Base-by-base conservation (phyloP, 1,140 invertebrate genomes). In the Onthophagus taurus region DNA sequence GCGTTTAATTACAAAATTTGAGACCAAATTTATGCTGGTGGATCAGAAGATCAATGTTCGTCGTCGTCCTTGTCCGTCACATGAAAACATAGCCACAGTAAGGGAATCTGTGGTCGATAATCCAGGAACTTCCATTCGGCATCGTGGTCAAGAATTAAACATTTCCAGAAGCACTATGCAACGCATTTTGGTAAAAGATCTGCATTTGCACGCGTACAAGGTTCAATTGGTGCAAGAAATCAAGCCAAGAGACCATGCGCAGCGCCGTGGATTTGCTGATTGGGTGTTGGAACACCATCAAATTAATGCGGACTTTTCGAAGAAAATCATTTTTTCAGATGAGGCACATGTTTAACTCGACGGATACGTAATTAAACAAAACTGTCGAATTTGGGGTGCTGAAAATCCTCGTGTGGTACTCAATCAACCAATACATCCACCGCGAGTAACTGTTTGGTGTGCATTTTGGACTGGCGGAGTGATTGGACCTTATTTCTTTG, bases 331-430 rank as follows among this genome's bases (percentile, higher is more conserved):
- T 13, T 64, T 61, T 36, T 57, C 52, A 24, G 59, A 63, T 47
- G 59, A 64, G 52, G 58, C 53, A 37, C 54, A 61, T 52, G 65
- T 62, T 43, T 49, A 60, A 47, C 48, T 64, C 20, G 53, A 54
- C 47, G 60, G 62, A 14, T 55, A 49, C 37, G 59, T 66, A 7
- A 65, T 61, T 48, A 60, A 60, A 30, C 57, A 65, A 45, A 65
- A 67, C 48, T 62, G 55, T 38, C 36, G 54, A 9, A 63, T 55
- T 47, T 62, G 53, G 57, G 48, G 42, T 41, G 29, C 21, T 8
- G 38, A 35, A 31, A 33, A 33, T 33, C 14, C 31, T 14, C 31
- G n/a, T 14, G 17, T 16, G 31, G 17, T 37, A 19, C 35, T 19
- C 21, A 11, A 37, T 16, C 4, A 37, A 33, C 3, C 35, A 11